These are phyloP conservation scores for Acanthopagrus latus DNA, from an alignment of 2,797 vertebrate species.

Conservation along the genomic window DNA sequence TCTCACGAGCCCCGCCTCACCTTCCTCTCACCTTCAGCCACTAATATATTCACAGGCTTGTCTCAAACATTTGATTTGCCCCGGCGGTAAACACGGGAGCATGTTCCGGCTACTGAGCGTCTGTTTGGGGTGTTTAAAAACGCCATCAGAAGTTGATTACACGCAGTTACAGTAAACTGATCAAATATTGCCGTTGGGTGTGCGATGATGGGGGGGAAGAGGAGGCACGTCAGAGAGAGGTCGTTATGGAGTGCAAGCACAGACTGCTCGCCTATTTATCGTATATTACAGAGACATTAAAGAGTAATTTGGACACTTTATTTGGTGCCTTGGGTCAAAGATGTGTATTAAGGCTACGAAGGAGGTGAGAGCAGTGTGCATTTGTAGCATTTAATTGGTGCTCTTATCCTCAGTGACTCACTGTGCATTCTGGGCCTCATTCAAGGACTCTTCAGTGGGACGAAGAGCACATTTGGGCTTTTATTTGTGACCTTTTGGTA, in stretches of 20 bases:
- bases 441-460: conserved; percentile 47
- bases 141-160: conserved; percentile 46
- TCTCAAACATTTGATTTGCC: conserved; percentile 44
- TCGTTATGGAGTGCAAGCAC: conserved; percentile 37
- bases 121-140: conserved; percentile 34
- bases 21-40: conserved; percentile 57
- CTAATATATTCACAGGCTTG: conserved; percentile 51
- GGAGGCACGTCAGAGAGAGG: conserved; percentile 34
- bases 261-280: conserved; percentile 51
- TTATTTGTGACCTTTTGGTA: conserved; percentile 51
- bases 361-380: conserved; percentile 21
- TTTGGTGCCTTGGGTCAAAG: conserved; percentile 13
- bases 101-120: conserved; percentile 29
- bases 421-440: conserved; percentile 28
- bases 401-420: conserved; percentile 47
- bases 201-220: conserved; percentile 12
- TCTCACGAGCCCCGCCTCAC: conserved; percentile 52
- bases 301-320: conserved; percentile 34
- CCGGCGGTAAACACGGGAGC: conserved; percentile 35
- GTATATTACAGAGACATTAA: conserved; percentile 49
- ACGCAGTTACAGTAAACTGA: conserved; percentile 50
- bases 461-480: conserved; percentile 25
- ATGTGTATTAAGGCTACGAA: background rate
- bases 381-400: conserved; percentile 51
- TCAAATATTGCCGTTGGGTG: conserved; percentile 65